Conservation (phyloP, 2,797 vertebrate genomes). For the Gallinago stenura region DNA sequence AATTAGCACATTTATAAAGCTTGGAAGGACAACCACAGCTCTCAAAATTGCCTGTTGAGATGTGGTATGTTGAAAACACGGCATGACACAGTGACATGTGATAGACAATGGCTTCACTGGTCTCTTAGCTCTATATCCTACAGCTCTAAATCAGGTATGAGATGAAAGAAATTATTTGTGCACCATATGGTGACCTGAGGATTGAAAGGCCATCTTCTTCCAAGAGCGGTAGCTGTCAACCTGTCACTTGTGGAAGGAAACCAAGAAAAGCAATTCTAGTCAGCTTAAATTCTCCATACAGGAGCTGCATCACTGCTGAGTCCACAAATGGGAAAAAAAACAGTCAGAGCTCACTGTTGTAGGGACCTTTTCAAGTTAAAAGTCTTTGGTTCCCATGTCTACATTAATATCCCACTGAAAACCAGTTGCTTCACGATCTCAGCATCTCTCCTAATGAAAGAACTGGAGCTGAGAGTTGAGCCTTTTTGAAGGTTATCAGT, state of each 20-base stretch:
- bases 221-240: constrained; percentile 66
- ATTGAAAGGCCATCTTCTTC: constrained; percentile 46
- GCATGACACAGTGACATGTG: not conserved
- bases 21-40: constrained; percentile 10
- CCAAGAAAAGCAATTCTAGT: constrained; percentile 57
- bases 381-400: not conserved
- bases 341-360: not conserved
- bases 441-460: not conserved
- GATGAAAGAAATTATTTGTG: constrained; percentile 51
- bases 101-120: constrained; percentile 12
- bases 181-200: constrained; percentile 34
- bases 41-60: constrained; percentile 22
- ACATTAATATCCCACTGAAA: not conserved
- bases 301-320: not conserved
- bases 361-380: constrained; percentile 37
- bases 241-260: constrained; percentile 65
- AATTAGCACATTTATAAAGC: constrained; percentile 37
- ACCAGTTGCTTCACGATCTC: not conserved
- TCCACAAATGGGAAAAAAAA: not conserved
- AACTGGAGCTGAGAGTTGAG: not conserved
- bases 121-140: constrained; percentile 28
- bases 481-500: not conserved
- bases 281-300: constrained; percentile 36
- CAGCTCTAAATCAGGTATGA: constrained; percentile 48
- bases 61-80: not conserved